Conservation (phyloP, 1,140 invertebrate species). For the Cotesia vestalis region DNA sequence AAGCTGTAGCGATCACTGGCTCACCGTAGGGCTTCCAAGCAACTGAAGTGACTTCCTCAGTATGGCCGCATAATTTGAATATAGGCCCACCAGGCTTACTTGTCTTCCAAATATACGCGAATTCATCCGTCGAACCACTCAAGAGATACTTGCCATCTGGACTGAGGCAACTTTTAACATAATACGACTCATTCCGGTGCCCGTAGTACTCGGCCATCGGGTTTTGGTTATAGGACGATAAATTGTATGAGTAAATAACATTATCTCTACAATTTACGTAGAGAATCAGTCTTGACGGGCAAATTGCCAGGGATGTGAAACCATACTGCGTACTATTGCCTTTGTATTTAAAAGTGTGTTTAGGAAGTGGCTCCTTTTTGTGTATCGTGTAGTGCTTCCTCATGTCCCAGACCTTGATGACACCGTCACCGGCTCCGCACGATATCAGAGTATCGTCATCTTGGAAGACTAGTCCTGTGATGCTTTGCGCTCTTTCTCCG, state of each 20-base stretch:
- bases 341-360: slow-evolving; percentile 75
- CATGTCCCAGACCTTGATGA: slow-evolving; percentile 89
- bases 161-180: slow-evolving; percentile 82
- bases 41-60: slow-evolving; percentile 84
- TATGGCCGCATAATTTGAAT: slow-evolving; percentile 76
- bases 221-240: slow-evolving; percentile 73
- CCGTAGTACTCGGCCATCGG: slow-evolving; percentile 71
- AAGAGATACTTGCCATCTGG: slow-evolving; percentile 81
- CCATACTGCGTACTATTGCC: slow-evolving; percentile 76
- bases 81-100: slow-evolving; percentile 72
- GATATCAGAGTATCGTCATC: slow-evolving; percentile 80
- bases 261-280: slow-evolving; percentile 89
- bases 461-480: slow-evolving; percentile 83
- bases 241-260: slow-evolving; percentile 85
- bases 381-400: slow-evolving; percentile 79
- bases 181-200: slow-evolving; percentile 81
- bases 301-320: slow-evolving; percentile 81
- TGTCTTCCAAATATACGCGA: slow-evolving; percentile 85
- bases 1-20: slow-evolving; percentile 77
- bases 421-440: slow-evolving; percentile 82
- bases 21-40: slow-evolving; percentile 74
- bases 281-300: slow-evolving; percentile 73
- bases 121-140: slow-evolving; percentile 84
- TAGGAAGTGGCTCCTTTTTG: slow-evolving; percentile 76
- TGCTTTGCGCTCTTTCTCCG: slow-evolving; percentile 67